A percentile compares a stretch with the other conserved stretches of the same genome.
phyloP scores from a whole-genome alignment of 2,888 invertebrate species.

The Heliconius erato region DNA sequence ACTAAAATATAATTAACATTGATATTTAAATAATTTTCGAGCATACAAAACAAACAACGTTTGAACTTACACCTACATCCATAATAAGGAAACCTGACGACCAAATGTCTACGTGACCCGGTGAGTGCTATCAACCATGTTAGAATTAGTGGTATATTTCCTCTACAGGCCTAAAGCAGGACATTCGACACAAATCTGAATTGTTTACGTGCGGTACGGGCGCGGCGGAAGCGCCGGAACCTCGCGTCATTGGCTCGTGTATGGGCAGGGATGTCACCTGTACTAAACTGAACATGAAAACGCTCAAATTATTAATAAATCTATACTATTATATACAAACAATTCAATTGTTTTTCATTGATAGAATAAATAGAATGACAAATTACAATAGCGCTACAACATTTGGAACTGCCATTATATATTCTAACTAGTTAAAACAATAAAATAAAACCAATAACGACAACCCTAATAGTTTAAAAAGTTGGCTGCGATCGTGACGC shows the following conservation, averaged over 20 bases:
- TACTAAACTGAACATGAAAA: constrained; percentile 11
- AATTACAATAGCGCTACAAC: not conserved
- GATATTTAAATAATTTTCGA: not conserved
- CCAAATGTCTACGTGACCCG: not conserved
- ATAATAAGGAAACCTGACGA: constrained; percentile 13
- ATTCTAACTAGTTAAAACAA: not conserved
- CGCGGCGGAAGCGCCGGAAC: constrained; percentile 81
- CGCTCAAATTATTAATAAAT: constrained; percentile 1
- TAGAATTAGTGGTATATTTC: constrained; percentile 42
- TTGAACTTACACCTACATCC: not conserved
- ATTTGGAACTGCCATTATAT: not conserved
- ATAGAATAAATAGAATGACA: not conserved
- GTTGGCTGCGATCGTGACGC: constrained; percentile 68
- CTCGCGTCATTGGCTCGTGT: constrained; percentile 81
- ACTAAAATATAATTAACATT: not conserved
- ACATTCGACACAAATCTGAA: constrained; percentile 67
- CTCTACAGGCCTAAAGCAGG: constrained; percentile 57
- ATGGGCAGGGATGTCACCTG: constrained; percentile 54
- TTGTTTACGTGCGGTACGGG: constrained; percentile 79
- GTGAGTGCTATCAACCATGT: constrained; percentile 35
- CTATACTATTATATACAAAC: not conserved
- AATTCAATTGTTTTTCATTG: not conserved
- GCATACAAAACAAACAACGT: not conserved
- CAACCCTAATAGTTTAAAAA: constrained; percentile 59
- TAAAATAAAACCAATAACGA: not conserved